phyloP scores from a whole-genome alignment of 1,140 invertebrate species.

The Bombus affinis region DNA sequence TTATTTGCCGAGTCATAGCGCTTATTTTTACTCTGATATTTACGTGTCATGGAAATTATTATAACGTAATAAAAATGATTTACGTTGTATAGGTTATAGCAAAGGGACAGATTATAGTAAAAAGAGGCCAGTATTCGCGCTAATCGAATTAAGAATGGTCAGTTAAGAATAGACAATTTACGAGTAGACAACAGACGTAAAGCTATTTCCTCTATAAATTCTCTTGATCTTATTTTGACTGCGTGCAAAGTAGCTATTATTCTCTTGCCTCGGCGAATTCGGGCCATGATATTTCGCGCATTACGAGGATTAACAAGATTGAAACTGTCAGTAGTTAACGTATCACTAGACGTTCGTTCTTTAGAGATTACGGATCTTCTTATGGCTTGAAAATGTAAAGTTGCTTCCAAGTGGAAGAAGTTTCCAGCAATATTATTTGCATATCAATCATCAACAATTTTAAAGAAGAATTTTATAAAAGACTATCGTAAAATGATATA shows the following conservation, averaged over 20 bases:
- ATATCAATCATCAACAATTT: no score
- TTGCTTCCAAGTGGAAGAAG: background rate
- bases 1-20: no score
- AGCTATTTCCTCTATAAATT: slow-evolving; percentile 8
- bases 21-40: no score
- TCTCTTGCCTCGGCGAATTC: background rate
- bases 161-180: slow-evolving; percentile 2
- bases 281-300: background rate
- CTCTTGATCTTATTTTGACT: slow-evolving; percentile 1
- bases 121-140: no score
- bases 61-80: no score
- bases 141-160: background rate
- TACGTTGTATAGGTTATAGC: no score
- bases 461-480: background rate
- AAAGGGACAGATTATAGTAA: no score
- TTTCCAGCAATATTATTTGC: background rate
- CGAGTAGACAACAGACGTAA: background rate
- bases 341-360: background rate
- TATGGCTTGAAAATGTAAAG: background rate
- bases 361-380: background rate
- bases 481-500: background rate
- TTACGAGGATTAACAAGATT: background rate
- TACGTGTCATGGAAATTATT: no score
- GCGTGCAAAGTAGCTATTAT: slow-evolving; percentile 8
- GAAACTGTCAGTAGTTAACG: background rate